A percentile compares a stretch with the other conserved stretches of the same genome.
phyloP scores from a whole-genome alignment of 2,888 invertebrate species.

The Drosophila nr. medialis region DNA sequence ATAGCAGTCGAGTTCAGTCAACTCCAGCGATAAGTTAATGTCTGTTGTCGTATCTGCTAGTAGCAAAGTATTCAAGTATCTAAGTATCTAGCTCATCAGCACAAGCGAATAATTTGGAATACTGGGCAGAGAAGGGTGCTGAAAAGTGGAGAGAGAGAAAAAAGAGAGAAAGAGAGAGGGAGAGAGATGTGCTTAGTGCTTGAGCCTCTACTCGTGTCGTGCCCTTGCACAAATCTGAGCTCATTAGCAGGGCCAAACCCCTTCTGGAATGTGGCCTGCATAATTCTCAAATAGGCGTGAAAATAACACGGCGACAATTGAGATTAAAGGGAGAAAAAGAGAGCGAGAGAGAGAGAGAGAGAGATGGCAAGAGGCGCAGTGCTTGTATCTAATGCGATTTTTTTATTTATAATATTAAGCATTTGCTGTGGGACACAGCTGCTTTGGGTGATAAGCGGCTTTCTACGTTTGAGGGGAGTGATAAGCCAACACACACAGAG shows the following conservation, averaged over 20 bases:
- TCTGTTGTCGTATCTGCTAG: constrained; percentile 10
- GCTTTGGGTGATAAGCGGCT: constrained; percentile 71
- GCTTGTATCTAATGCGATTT: constrained; percentile 70
- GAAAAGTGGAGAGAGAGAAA: not conserved
- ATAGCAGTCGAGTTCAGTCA: constrained; percentile 58
- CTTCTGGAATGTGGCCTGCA: constrained; percentile 51
- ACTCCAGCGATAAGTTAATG: constrained; percentile 65
- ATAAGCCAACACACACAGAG: not conserved
- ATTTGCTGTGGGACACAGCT: constrained; percentile 36
- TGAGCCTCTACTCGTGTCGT: constrained; percentile 30
- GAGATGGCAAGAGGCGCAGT: not conserved
- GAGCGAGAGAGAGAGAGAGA: not conserved
- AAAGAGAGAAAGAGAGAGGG: not conserved
- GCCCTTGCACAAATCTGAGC: constrained; percentile 69
- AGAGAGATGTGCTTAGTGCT: not conserved
- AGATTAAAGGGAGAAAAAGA: not conserved
- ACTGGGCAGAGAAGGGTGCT: constrained; percentile 7
- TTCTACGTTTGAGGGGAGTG: constrained; percentile 23
- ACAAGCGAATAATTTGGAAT: constrained; percentile 43
- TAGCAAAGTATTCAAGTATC: constrained; percentile 15
- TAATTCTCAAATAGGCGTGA: constrained; percentile 69
- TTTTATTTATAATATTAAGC: constrained; percentile 3
- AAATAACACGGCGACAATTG: constrained; percentile 51
- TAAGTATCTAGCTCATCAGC: constrained; percentile 19
- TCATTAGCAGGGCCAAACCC: constrained; percentile 59